phyloP scores from a whole-genome alignment of 2,797 vertebrate species.

The Muscicapa striata region DNA sequence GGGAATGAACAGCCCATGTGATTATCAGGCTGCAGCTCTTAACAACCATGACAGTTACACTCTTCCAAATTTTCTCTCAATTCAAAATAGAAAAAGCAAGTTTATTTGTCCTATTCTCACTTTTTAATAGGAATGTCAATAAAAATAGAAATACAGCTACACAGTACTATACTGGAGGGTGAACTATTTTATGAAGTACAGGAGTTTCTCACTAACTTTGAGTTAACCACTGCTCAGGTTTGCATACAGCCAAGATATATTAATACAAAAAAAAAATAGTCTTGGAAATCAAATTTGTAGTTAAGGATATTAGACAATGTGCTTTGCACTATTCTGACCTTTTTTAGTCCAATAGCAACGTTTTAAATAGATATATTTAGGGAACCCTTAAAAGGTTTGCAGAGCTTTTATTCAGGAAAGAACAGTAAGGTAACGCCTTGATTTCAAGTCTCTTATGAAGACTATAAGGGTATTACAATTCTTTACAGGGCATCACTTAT shows the following conservation, averaged over 20 bases:
- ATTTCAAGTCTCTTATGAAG: neutral
- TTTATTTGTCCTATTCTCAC: neutral
- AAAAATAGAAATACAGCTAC: neutral
- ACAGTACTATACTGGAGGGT: neutral
- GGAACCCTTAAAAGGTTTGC: neutral
- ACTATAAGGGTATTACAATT: neutral
- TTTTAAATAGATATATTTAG: neutral
- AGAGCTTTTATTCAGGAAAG: neutral
- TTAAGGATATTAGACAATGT: neutral
- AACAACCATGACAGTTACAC: too few species aligned
- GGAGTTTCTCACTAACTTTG: neutral
- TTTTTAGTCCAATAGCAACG: neutral
- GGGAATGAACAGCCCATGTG: fast-evolving
- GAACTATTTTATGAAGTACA: neutral
- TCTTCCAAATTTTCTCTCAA: neutral
- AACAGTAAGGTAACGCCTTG: neutral
- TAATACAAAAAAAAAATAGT: neutral
- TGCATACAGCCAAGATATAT: neutral
- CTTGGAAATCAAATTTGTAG: neutral
- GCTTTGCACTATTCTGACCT: neutral
- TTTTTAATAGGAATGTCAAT: neutral
- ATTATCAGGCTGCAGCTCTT: neutral
- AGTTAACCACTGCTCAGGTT: neutral
- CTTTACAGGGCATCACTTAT: neutral
- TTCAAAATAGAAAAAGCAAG: neutral